phyloP scores from a whole-genome alignment of 2,797 vertebrate species.

The Chrysolophus pictus region DNA sequence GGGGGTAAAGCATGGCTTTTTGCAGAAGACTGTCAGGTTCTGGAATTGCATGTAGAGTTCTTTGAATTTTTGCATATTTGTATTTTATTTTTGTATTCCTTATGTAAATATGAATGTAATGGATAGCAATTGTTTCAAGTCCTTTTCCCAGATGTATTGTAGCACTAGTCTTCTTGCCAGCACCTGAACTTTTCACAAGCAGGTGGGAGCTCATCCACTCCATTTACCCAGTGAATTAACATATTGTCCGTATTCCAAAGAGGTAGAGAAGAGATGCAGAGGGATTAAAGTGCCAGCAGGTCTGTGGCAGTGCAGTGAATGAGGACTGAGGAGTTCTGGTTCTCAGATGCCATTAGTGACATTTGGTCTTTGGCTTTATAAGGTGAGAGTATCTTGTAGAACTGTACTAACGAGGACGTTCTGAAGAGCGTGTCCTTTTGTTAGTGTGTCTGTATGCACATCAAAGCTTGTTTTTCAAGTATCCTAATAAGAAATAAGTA shows the following conservation, averaged over 20 bases:
- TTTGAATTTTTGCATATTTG: background rate
- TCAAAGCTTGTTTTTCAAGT: background rate
- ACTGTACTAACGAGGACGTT: background rate
- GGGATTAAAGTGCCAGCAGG: background rate
- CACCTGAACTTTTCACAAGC: background rate
- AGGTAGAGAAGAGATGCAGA: background rate
- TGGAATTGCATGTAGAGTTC: background rate
- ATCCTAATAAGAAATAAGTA: background rate
- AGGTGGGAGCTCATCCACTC: background rate
- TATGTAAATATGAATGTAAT: background rate
- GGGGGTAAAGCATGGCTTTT: background rate
- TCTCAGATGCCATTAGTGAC: background rate
- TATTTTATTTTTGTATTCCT: background rate
- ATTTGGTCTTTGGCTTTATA: background rate
- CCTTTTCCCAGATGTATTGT: background rate
- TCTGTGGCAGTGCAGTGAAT: background rate
- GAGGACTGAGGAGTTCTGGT: background rate
- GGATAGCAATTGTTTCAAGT: background rate
- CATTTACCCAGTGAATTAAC: background rate
- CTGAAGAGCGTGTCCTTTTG: background rate
- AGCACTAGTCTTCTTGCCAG: background rate
- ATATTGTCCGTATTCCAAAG: background rate
- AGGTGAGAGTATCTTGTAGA: background rate
- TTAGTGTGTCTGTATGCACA: too few relatives aligned
- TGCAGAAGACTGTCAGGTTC: background rate